Percentiles rank a stretch among this genome's conserved stretches.
These are phyloP conservation scores for Mnemiopsis leidyi DNA, from an alignment of 37 sponge, comb jelly and placozoan genomes.

Conservation along the genomic window DNA sequence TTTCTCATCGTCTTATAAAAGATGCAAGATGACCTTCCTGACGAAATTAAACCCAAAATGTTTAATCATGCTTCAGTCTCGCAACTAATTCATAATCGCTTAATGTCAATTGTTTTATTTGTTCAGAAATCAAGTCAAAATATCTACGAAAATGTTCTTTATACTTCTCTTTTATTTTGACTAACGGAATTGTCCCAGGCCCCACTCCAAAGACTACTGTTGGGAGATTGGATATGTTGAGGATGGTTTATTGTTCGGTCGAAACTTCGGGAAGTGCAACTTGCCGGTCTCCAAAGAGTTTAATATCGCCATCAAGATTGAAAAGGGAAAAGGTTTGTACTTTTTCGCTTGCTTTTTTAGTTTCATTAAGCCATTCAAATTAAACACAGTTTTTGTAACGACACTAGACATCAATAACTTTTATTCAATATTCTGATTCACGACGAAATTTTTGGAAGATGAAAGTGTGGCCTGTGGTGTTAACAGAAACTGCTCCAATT, in stretches of 20 bases:
- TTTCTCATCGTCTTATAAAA: no score
- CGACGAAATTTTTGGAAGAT: not conserved
- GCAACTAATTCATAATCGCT: no score
- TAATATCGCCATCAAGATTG: constrained; percentile 2
- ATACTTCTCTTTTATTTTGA: not conserved
- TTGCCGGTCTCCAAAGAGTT: not conserved
- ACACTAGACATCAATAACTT: not conserved
- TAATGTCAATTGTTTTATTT: no score
- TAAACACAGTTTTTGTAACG: not conserved
- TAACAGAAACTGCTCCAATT: no score
- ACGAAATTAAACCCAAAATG: no score
- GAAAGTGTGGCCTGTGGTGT: no score
- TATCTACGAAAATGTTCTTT: no score
- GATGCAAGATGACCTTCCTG: not conserved
- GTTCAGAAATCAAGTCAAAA: no score
- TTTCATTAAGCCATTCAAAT: no score
- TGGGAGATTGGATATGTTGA: constrained; percentile 24
- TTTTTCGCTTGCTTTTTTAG: no score
- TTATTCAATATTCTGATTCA: not conserved
- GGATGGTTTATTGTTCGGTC: not conserved
- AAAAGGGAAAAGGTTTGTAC: not conserved
- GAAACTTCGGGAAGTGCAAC: not conserved
- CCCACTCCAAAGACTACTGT: not conserved
- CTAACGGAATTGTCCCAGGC: not conserved
- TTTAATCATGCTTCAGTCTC: not conserved